These are phyloP conservation scores for Lophius americanus DNA, from an alignment of 2,797 vertebrate species.

Conservation along the genomic window DNA sequence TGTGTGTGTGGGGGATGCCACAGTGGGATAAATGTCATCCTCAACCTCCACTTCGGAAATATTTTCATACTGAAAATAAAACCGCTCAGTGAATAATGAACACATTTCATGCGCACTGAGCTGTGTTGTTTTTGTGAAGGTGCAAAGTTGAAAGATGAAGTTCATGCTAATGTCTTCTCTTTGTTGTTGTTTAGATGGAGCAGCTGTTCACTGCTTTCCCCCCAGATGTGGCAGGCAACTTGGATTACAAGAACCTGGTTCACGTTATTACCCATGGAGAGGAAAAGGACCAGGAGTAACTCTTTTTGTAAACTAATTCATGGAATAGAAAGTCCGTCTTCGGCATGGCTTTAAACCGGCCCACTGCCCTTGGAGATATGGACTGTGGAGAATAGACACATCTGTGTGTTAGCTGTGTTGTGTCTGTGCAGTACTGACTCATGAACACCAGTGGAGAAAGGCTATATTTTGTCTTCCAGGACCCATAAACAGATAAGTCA, in stretches of 20 bases:
- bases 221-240: conserved; percentile 91
- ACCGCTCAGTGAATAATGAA: conserved; percentile 13
- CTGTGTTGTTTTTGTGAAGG: conserved; percentile 6
- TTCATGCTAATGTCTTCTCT: not conserved
- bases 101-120: conserved; percentile 9
- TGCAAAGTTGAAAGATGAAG: not conserved
- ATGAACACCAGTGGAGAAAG: conserved; percentile 11
- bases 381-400: conserved; percentile 32
- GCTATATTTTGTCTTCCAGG: conserved; percentile 6
- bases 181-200: conserved; percentile 82
- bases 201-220: conserved; percentile 97
- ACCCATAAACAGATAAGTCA: conserved; percentile 8
- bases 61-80: conserved; percentile 8
- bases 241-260: conserved; percentile 96
- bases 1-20: conserved; percentile 18
- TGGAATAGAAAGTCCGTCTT: conserved; percentile 9
- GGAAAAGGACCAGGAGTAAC: conserved; percentile 90
- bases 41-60: conserved; percentile 18
- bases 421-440: conserved; percentile 25
- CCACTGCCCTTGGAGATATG: conserved; percentile 18
- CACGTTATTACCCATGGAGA: conserved; percentile 96
- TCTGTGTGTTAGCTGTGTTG: conserved; percentile 14
- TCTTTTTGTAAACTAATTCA: not conserved
- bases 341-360: conserved; percentile 19
- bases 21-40: conserved; percentile 20